Evolutionary conservation across 2,797 vertebrate species (phyloP), one percentile per base, ranked within the genome.

Genomic region (Anguilla marmorata): DNA sequence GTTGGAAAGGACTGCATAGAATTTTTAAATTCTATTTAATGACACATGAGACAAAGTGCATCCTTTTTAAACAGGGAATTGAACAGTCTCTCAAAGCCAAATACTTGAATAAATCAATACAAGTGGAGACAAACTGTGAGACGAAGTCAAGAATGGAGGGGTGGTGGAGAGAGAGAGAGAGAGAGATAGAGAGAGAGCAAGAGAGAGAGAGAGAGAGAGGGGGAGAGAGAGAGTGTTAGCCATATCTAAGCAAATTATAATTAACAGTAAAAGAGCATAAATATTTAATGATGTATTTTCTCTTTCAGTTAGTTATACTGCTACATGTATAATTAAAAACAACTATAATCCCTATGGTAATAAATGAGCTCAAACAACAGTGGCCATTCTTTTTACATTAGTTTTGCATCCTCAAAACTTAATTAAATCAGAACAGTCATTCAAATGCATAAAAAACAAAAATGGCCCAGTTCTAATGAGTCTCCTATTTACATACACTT

Each of bases 101-200:
- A 72, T 72, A 72, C 66, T 72, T 27, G n/a, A n/a, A 72, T 72
- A 30, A 72, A 72, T 72, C 66, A 63, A 27, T 72, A n/a, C 30
- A 30, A 72, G 66, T 27, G 66, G 66, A 30, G 27, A 30, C 60
- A 72, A 72, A 72, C 27, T 27, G 66, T 80, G 76, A 80, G 33
- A 80, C 37, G 45, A 12, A 37, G 76, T 80, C 76, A 80, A 80
- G 30, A 27, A 76, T 16, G 41, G 3, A 8, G n/a, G n/a, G 1
- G n/a, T 9, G n/a, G 9, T 6, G 21, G 66, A 27, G 66, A 30
- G 66, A 12, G 66, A 30, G 66, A 30, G 66, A 30, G 66, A 24
- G 60, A 24, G 24, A 24, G 60, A 24, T 21, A 24, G 60, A 21
- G 58, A 21, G 19, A 21, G 58, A 21, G 58, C 0, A 21, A 24